phyloP scores from a whole-genome alignment of 1,140 invertebrate genomes.

The Cyrtorhinus lividipennis region DNA sequence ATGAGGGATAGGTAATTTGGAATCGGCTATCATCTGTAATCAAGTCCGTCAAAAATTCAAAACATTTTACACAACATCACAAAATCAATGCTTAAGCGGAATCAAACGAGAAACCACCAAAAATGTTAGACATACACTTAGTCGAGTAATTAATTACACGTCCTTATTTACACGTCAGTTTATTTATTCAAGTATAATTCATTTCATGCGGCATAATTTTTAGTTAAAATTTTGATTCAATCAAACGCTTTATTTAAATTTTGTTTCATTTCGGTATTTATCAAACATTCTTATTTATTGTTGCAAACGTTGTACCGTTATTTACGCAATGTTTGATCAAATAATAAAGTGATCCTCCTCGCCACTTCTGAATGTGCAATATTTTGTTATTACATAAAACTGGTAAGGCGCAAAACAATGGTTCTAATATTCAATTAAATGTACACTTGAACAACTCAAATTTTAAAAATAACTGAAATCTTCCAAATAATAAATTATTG shows the following conservation, averaged over 20 bases:
- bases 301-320: no score
- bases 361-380: no score
- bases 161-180: not conserved
- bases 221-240: not conserved
- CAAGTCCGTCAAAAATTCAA: not conserved
- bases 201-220: not conserved
- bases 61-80: not conserved
- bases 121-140: not conserved
- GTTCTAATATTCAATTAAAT: no score
- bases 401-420: no score
- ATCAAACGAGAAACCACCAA: not conserved
- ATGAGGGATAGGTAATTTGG: constrained; percentile 3
- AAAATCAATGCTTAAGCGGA: not conserved
- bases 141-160: not conserved
- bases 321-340: no score
- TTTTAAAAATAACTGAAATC: no score
- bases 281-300: no score
- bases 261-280: no score
- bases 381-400: no score
- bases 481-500: not conserved
- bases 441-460: no score
- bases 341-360: no score
- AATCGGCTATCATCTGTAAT: constrained; percentile 6
- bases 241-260: not conserved
- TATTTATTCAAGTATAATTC: not conserved